A percentile compares a stretch with the other conserved stretches of the same genome.
Conservation (phyloP, 2,888 invertebrate genomes). For the Chrysotoxum bicinctum region DNA sequence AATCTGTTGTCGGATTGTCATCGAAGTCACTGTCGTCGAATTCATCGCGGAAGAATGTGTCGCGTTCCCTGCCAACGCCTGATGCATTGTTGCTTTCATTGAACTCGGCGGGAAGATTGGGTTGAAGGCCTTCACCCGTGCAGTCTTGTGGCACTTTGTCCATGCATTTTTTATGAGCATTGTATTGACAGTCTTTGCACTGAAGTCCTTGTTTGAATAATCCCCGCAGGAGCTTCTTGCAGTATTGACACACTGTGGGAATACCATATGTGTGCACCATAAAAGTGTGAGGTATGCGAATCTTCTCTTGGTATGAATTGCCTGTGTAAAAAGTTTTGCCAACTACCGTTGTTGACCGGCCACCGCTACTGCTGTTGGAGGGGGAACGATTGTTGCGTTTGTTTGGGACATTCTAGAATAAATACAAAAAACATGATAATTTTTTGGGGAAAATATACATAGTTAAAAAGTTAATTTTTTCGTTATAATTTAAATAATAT, state of each 20-base stretch:
- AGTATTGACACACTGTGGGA: slow-evolving; percentile 97
- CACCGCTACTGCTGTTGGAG: slow-evolving; percentile 84
- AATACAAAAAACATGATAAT: not conserved
- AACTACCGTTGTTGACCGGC: slow-evolving; percentile 79
- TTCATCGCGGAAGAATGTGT: slow-evolving; percentile 81
- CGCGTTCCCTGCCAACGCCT: slow-evolving; percentile 73
- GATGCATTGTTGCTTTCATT: slow-evolving; percentile 74
- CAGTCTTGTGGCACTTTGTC: slow-evolving; percentile 95
- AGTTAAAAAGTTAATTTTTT: no score
- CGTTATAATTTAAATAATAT: no score
- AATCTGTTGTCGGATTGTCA: slow-evolving; percentile 80
- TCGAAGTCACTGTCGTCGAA: slow-evolving; percentile 85
- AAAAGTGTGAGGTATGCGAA: slow-evolving; percentile 97
- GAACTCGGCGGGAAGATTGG: slow-evolving; percentile 77
- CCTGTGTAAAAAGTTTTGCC: slow-evolving; percentile 51
- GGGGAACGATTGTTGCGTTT: slow-evolving; percentile 87
- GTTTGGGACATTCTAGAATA: slow-evolving; percentile 80
- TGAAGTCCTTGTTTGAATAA: slow-evolving; percentile 98
- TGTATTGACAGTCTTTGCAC: slow-evolving; percentile 98
- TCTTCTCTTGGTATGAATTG: slow-evolving; percentile 77
- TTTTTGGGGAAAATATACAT: not conserved
- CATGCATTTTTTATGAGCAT: slow-evolving; percentile 96
- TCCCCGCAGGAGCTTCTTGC: slow-evolving; percentile 97
- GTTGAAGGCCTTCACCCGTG: slow-evolving; percentile 86
- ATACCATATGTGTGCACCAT: slow-evolving; percentile 97